These are phyloP conservation scores for Oryzias melastigma DNA, from an alignment of 2,113 vertebrate genomes.

Conservation along the genomic window DNA sequence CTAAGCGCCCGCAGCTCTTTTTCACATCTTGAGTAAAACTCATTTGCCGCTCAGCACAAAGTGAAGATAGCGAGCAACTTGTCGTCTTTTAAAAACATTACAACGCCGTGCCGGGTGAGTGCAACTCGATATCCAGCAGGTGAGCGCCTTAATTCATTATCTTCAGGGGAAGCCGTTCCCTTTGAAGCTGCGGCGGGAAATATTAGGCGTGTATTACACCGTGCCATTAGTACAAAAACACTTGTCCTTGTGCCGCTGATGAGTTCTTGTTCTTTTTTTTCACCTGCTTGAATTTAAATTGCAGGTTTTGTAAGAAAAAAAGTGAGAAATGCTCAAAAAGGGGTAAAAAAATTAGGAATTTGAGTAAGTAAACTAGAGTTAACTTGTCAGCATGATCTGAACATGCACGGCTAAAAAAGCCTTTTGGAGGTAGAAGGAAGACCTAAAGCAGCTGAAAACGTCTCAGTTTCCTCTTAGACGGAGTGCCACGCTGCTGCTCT, in stretches of 20 bases:
- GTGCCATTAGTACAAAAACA: conserved; percentile 6
- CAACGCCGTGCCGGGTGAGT: conserved; percentile 10
- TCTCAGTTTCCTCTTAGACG: conserved; percentile 31
- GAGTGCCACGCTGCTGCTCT: conserved; percentile 44
- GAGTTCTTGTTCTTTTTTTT: conserved; percentile 12
- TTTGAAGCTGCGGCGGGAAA: conserved; percentile 36
- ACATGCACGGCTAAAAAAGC: no score
- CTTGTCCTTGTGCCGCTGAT: not conserved
- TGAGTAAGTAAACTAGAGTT: no score
- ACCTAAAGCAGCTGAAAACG: conserved; percentile 2
- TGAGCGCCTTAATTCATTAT: conserved; percentile 33
- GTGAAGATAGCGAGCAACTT: conserved; percentile 6
- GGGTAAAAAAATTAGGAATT: no score
- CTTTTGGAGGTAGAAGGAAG: no score
- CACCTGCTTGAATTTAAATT: not conserved
- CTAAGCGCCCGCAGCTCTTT: conserved; percentile 13
- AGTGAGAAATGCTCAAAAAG: no score
- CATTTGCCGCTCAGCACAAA: conserved; percentile 10
- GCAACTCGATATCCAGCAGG: conserved; percentile 13
- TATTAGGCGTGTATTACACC: conserved; percentile 13
- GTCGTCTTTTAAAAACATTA: conserved; percentile 19
- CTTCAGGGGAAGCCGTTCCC: conserved; percentile 18
- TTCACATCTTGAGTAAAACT: conserved; percentile 8
- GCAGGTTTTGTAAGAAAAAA: no score
- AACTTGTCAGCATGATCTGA: no score